Percentiles rank a stretch among this genome's conserved stretches.
Evolutionary conservation across 2,113 vertebrate genomes (phyloP).

Genomic region (Podarcis cretensis): DNA sequence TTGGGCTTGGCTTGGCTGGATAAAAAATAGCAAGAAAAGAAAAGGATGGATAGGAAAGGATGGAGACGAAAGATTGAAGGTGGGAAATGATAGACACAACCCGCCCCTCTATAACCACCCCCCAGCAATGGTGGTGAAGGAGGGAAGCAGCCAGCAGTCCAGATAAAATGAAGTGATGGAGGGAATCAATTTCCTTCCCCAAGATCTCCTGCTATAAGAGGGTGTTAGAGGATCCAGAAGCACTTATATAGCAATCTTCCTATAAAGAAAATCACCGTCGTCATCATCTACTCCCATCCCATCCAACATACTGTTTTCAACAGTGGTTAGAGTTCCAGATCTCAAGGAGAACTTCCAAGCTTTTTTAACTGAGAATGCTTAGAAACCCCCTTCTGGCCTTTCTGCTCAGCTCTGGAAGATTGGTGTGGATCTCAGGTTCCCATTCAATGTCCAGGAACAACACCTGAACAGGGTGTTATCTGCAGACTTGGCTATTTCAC

Average conservation of each 20-base stretch:
- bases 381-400: too few relatives aligned
- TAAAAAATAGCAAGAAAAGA: neutral
- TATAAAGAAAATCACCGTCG: neutral
- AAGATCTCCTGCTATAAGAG: neutral
- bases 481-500: neutral
- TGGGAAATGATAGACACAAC: slow-evolving; percentile 9
- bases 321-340: too few relatives aligned
- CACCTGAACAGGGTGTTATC: neutral
- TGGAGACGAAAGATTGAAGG: neutral
- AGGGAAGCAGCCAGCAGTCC: neutral
- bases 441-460: too few relatives aligned
- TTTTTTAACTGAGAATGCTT: too few relatives aligned
- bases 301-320: too few relatives aligned
- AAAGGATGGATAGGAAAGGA: neutral
- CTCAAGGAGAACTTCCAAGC: too few relatives aligned
- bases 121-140: neutral
- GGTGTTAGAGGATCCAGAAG: neutral
- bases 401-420: too few relatives aligned
- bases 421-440: too few relatives aligned
- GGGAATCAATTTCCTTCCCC: neutral
- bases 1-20: neutral
- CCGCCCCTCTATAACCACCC: neutral
- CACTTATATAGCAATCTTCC: neutral
- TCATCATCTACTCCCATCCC: too few relatives aligned
- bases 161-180: neutral